Evolutionary conservation across 2,113 vertebrate genomes (phyloP).

Genomic region (Antennarius striatus): DNA sequence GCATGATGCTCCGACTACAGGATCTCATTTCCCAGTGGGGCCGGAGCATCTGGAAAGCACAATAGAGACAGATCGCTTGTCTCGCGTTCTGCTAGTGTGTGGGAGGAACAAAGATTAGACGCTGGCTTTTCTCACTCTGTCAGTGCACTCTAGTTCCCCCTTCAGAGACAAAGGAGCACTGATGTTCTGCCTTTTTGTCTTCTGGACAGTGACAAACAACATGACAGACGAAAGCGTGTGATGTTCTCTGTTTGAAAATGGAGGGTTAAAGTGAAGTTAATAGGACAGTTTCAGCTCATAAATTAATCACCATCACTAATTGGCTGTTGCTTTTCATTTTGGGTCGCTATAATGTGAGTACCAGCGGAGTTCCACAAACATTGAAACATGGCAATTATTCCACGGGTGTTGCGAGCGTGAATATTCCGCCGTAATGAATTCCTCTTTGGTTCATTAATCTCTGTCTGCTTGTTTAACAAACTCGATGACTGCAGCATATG

Average conservation of each 20-base stretch:
- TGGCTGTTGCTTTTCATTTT: slow-evolving; percentile 41
- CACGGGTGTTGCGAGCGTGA: slow-evolving; percentile 46
- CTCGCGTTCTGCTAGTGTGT: slow-evolving; percentile 55
- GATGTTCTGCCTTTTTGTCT: slow-evolving; percentile 32
- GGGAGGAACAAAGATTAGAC: slow-evolving; percentile 69
- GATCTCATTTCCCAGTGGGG: slow-evolving; percentile 59
- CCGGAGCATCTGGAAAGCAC: slow-evolving; percentile 70
- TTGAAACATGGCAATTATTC: slow-evolving; percentile 56
- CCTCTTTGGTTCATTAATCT: slow-evolving; percentile 64
- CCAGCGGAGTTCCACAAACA: slow-evolving; percentile 48
- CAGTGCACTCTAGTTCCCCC: slow-evolving; percentile 46
- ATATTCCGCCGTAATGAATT: slow-evolving; percentile 54
- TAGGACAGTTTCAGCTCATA: slow-evolving; percentile 29
- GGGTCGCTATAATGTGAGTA: slow-evolving; percentile 17
- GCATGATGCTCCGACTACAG: slow-evolving; percentile 33
- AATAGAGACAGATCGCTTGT: slow-evolving; percentile 64
- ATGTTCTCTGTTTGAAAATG: slow-evolving; percentile 28
- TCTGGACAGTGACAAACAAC: slow-evolving; percentile 21
- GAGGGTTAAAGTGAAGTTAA: slow-evolving; percentile 29
- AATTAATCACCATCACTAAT: slow-evolving; percentile 59
- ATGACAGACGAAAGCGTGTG: slow-evolving; percentile 17
- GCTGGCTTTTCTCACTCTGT: slow-evolving; percentile 50
- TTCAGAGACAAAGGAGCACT: slow-evolving; percentile 57
- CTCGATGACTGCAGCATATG: slow-evolving; percentile 35
- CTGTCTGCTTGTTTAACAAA: slow-evolving; percentile 60